These are phyloP conservation scores for Apistogramma diplotaenia DNA, from an alignment of 2,113 vertebrate species.

Conservation along the genomic window DNA sequence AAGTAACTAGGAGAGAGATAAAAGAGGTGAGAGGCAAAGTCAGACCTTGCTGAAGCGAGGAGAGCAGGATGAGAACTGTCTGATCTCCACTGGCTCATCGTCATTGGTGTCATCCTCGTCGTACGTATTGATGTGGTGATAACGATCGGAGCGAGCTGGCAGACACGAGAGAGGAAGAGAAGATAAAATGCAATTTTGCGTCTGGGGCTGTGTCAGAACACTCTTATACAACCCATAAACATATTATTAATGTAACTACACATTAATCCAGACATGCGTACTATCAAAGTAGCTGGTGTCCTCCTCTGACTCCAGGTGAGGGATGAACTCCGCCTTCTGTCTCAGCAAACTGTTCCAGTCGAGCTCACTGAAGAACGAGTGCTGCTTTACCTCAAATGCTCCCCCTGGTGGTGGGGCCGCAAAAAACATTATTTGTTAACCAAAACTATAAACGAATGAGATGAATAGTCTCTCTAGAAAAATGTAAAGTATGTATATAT, in stretches of 20 bases:
- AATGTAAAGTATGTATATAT: not conserved
- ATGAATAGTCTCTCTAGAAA: not conserved
- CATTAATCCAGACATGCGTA: conserved; percentile 57
- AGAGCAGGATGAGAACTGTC: conserved; percentile 92
- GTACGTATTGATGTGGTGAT: conserved; percentile 89
- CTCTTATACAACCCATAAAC: not conserved
- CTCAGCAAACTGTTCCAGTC: conserved; percentile 93
- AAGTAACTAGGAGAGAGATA: not conserved
- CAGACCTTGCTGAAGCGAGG: conserved; percentile 92
- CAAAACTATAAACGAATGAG: not conserved
- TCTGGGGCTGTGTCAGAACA: not conserved
- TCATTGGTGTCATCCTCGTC: conserved; percentile 93
- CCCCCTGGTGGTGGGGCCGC: conserved; percentile 75
- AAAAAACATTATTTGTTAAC: not conserved
- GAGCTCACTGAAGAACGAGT: conserved; percentile 86
- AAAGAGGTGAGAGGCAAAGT: conserved; percentile 12
- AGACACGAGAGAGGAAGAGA: not conserved
- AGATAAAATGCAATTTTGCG: conserved; percentile 15
- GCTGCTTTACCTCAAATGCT: conserved; percentile 89
- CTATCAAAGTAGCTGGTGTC: conserved; percentile 97
- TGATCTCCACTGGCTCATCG: conserved; percentile 92
- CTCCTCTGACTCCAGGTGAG: conserved; percentile 91
- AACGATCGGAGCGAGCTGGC: conserved; percentile 89
- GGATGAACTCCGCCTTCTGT: conserved; percentile 93
- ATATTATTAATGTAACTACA: conserved; percentile 1